Evolutionary conservation across 2,797 vertebrate species (phyloP).

Genomic region (Ceyx erithaca): DNA sequence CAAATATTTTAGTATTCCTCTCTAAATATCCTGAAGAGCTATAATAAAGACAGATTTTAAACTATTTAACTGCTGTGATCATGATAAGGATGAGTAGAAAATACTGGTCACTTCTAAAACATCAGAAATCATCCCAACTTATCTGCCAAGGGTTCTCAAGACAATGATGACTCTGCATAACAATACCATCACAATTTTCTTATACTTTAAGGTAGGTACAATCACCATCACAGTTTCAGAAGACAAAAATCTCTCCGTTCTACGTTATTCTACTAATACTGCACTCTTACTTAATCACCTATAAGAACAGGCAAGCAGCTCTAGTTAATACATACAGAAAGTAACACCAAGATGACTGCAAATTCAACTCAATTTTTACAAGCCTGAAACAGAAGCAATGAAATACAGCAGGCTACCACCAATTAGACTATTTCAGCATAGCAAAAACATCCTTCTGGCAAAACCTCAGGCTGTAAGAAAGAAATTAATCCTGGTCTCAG

Average conservation of each 20-base stretch:
- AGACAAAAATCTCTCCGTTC: not conserved
- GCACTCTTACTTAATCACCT: not conserved
- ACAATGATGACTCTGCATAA: not conserved
- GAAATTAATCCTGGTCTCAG: slow-evolving; percentile 19
- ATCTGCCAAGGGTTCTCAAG: not conserved
- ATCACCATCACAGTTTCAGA: not conserved
- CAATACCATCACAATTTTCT: not conserved
- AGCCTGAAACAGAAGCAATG: slow-evolving; percentile 8
- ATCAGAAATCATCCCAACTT: not conserved
- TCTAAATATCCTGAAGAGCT: not conserved
- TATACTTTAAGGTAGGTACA: not conserved
- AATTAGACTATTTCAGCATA: slow-evolving; percentile 16
- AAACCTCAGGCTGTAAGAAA: slow-evolving; percentile 9
- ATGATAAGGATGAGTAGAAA: not conserved
- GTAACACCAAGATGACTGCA: slow-evolving; percentile 24
- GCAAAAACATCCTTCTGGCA: slow-evolving; percentile 31
- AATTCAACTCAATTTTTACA: not conserved
- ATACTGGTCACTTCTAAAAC: not conserved
- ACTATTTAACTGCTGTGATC: slow-evolving; percentile 25
- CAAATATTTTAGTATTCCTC: not conserved
- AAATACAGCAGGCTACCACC: slow-evolving; percentile 32
- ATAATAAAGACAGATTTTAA: slow-evolving; percentile 5
- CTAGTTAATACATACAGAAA: not conserved
- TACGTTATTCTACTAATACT: not conserved
- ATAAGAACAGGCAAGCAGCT: not conserved